A percentile compares a stretch with the other conserved stretches of the same genome.
These are phyloP conservation scores for Chondrilla cf. caribensis DNA, from an alignment of 37 sponge, comb jelly and placozoan species.

Conservation along the genomic window DNA sequence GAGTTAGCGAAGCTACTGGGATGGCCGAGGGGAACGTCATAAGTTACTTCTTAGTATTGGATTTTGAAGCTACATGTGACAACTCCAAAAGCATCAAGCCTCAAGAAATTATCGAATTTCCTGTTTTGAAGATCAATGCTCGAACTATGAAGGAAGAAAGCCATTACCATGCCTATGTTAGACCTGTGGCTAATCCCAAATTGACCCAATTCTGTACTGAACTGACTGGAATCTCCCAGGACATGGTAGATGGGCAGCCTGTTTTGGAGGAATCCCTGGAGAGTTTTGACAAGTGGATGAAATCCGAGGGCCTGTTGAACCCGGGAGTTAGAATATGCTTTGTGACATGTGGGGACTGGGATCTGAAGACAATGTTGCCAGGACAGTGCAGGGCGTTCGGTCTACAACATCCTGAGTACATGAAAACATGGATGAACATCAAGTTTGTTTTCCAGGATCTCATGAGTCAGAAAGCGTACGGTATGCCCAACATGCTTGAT, in stretches of 20 bases:
- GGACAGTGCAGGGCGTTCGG: conserved; percentile 49
- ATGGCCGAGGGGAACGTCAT: not conserved
- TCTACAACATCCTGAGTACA: conserved; percentile 41
- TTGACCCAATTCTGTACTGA: conserved; percentile 70
- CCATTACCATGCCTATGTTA: conserved; percentile 79
- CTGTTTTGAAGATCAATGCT: conserved; percentile 78
- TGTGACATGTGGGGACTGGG: conserved; percentile 89
- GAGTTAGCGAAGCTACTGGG: too few relatives aligned
- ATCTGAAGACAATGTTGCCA: conserved; percentile 69
- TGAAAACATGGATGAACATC: conserved; percentile 73
- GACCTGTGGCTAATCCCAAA: conserved; percentile 57
- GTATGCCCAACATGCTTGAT: conserved; percentile 66
- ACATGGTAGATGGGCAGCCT: conserved; percentile 66
- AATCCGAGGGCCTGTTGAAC: conserved; percentile 40
- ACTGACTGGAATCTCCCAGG: conserved; percentile 80
- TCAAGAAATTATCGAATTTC: conserved; percentile 86
- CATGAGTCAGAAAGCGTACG: conserved; percentile 28
- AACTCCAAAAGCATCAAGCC: conserved; percentile 30
- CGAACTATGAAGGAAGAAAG: conserved; percentile 59
- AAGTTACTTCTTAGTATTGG: conserved; percentile 71
- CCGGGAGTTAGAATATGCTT: conserved; percentile 50
- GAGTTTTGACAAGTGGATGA: conserved; percentile 57
- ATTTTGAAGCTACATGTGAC: conserved; percentile 82
- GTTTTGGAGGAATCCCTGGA: conserved; percentile 37
- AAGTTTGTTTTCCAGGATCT: conserved; percentile 51